These are phyloP conservation scores for Diplodus sargus DNA, from an alignment of 2,797 vertebrate genomes.

Conservation along the genomic window DNA sequence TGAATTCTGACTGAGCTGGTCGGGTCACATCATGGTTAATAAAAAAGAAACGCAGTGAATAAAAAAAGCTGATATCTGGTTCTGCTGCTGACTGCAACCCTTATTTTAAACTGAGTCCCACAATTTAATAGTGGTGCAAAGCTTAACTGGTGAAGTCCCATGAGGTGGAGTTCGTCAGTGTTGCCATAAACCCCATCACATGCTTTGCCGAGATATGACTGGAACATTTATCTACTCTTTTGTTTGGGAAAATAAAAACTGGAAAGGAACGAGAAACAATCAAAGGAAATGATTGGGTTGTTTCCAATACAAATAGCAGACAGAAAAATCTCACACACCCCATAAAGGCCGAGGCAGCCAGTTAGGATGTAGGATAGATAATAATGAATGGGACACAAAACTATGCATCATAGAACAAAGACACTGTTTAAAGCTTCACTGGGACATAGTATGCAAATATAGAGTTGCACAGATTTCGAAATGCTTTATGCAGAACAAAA, in stretches of 20 bases:
- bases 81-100: no score
- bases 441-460: slow-evolving; percentile 32
- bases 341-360: slow-evolving; percentile 5
- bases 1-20: not conserved
- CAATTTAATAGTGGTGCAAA: not conserved
- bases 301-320: not conserved
- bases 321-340: slow-evolving; percentile 4
- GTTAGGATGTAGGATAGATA: not conserved
- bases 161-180: not conserved
- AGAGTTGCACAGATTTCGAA: slow-evolving; percentile 20
- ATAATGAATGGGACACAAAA: slow-evolving; percentile 4
- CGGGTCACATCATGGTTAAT: not conserved
- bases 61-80: no score
- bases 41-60: not conserved
- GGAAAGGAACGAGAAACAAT: not conserved
- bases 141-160: not conserved
- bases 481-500: slow-evolving; percentile 8
- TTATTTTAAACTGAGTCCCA: no score
- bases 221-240: not conserved
- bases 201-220: slow-evolving; percentile 1
- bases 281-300: not conserved
- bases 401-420: slow-evolving; percentile 3
- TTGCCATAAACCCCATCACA: not conserved
- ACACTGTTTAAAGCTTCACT: not conserved
- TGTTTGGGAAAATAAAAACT: not conserved